Percentiles rank a stretch among this genome's conserved stretches.
These are phyloP conservation scores for fruit fly (Drosophila melanogaster) DNA, from an alignment of 1,140 invertebrate genomes.

Conservation along the genomic window DNA sequence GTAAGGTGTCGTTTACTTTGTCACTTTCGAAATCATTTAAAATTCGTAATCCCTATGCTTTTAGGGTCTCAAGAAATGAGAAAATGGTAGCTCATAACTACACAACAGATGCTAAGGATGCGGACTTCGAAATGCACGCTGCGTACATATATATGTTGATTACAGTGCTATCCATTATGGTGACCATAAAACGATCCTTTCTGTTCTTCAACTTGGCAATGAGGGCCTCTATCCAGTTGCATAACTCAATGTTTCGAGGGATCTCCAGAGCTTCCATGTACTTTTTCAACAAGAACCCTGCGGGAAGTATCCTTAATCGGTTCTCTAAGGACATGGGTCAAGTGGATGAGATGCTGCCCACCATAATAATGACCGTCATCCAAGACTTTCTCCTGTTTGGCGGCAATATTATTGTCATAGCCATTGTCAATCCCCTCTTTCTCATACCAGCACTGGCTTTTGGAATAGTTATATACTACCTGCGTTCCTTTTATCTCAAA, in stretches of 20 bases:
- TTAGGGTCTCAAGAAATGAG: constrained; percentile 85
- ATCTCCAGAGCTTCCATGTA: constrained; percentile 91
- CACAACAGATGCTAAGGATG: background rate
- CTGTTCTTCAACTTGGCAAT: constrained; percentile 90
- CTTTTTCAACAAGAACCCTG: constrained; percentile 91
- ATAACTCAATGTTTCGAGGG: constrained; percentile 91
- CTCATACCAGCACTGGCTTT: constrained; percentile 89
- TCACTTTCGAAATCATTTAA: background rate
- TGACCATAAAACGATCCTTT: constrained; percentile 85
- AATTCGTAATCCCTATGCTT: background rate
- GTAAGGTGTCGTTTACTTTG: constrained; percentile 53
- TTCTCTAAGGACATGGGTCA: constrained; percentile 92
- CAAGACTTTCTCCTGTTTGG: constrained; percentile 90
- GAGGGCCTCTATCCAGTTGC: constrained; percentile 89
- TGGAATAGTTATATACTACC: constrained; percentile 89
- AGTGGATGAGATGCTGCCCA: constrained; percentile 93
- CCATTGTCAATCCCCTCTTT: constrained; percentile 91
- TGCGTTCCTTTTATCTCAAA: constrained; percentile 91
- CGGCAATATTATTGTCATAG: constrained; percentile 91
- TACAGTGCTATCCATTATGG: constrained; percentile 86
- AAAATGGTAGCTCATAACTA: background rate
- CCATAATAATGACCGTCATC: constrained; percentile 89
- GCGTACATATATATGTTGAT: constrained; percentile 86
- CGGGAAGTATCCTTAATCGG: constrained; percentile 89
- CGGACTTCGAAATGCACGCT: constrained; percentile 54